Base-by-base conservation (phyloP, 2,113 vertebrate species). In the Indicator maculatus region DNA sequence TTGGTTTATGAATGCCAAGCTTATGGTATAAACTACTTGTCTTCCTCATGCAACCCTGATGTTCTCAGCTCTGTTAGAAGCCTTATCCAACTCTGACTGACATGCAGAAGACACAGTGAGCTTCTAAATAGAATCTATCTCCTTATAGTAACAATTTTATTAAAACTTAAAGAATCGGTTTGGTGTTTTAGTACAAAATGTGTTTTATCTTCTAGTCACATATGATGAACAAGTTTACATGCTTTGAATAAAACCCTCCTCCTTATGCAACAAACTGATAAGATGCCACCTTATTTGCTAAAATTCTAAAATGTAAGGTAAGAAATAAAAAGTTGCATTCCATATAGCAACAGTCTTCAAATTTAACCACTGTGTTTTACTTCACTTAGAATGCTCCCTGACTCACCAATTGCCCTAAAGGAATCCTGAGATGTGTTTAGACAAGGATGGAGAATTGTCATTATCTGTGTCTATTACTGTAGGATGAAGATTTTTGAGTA, bases 381-480 rank as follows among this genome's bases (percentile, higher is more conserved):
- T 78, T 58, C 9, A 75, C 33, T 18, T 74, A 36, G 90, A 88
- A 47, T 64, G 23, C 9, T 11, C 36, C 38, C 65, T 19, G 45
- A 73, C 24, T 85, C 53, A 36, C 6, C 26, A 63, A 10, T 2
- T 70, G 36, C 50, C 79, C 27, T 39, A n/a, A 30, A 14, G 39
- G 47, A 85, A 78, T 27, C 41, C 78, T 69, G 33, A 84, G 17
- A 8, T 56, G 27, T 26, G 59, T 28, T 79, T 3, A 53, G 31
- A 38, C 27, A 64, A 58, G 39, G 63, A 78, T 12, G 23, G 27
- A 78, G 45, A 75, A 58, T 2, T 72, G 70, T 8, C 86, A 60
- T 5, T 45, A 16, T 36, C 24, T 41, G 8, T 31, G 28, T 41
- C 30, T 4, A 53, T 0, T 0, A n/a, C 41, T 1, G 11, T 44